phyloP scores from a whole-genome alignment of 2,888 invertebrate species.

The Agrochola lota region DNA sequence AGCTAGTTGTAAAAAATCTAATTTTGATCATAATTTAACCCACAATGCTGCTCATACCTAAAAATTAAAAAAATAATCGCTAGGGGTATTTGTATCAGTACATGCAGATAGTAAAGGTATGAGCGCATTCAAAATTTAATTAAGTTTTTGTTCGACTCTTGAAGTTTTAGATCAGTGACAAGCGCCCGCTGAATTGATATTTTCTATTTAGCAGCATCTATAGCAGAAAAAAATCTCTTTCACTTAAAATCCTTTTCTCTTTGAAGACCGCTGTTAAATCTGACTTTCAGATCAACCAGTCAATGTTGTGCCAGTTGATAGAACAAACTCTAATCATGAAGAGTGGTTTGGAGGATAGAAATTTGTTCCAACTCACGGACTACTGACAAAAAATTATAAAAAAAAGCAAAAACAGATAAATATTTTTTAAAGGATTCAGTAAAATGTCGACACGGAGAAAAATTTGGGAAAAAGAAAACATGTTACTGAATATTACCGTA shows the following conservation, averaged over 20 bases:
- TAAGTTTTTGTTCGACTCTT: too few species aligned
- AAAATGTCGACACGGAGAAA: neutral
- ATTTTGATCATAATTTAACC: neutral
- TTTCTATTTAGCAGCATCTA: slow-evolving; percentile 2
- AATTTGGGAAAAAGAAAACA: neutral
- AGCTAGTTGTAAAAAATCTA: neutral
- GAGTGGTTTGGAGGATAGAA: slow-evolving; percentile 10
- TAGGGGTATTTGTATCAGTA: too few species aligned
- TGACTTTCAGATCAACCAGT: slow-evolving; percentile 37
- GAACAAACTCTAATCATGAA: slow-evolving; percentile 18
- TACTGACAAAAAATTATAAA: neutral
- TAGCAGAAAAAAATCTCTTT: neutral
- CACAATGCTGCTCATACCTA: neutral
- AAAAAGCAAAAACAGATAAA: neutral
- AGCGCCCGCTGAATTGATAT: neutral
- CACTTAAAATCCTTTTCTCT: neutral
- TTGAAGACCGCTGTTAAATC: slow-evolving; percentile 13
- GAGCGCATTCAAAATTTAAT: too few species aligned
- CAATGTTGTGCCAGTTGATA: neutral
- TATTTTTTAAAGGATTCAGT: neutral
- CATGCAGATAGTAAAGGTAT: too few species aligned
- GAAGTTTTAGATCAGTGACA: neutral
- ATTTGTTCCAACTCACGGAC: neutral
- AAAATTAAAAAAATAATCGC: too few species aligned
- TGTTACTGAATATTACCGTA: too few species aligned